Evolutionary conservation across 2,113 vertebrate species (phyloP).

Genomic region (Andinoacara biseriatus): DNA sequence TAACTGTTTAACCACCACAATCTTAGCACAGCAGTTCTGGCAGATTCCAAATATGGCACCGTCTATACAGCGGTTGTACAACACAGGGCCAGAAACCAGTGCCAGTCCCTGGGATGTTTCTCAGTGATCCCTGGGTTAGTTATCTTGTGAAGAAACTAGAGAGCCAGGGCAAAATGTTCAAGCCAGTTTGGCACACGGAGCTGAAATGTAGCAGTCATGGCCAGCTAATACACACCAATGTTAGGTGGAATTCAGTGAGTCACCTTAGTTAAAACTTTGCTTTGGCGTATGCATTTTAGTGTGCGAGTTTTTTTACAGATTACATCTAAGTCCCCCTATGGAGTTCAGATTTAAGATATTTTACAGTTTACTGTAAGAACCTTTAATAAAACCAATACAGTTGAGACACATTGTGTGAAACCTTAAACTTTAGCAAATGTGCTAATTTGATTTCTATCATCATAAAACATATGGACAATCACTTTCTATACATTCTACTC

Average conservation of each 20-base stretch:
- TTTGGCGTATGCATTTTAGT: not conserved
- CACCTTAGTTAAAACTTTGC: not conserved
- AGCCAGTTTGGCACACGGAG: not conserved
- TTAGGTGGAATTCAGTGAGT: not conserved
- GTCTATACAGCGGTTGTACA: slow-evolving; percentile 35
- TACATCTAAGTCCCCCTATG: not conserved
- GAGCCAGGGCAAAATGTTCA: slow-evolving; percentile 10
- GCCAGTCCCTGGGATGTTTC: slow-evolving; percentile 52
- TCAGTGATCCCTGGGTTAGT: slow-evolving; percentile 26
- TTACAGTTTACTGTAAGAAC: not conserved
- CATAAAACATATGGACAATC: not conserved
- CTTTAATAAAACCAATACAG: not conserved
- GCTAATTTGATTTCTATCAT: not conserved
- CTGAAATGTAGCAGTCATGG: slow-evolving; percentile 16
- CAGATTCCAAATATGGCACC: slow-evolving; percentile 36
- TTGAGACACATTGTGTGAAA: not conserved
- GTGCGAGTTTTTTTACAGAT: not conserved
- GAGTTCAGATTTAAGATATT: not conserved
- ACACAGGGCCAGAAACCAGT: slow-evolving; percentile 34
- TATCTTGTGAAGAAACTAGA: slow-evolving; percentile 43
- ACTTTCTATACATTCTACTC: not conserved
- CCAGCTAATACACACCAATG: slow-evolving; percentile 11
- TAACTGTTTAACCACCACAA: slow-evolving; percentile 41
- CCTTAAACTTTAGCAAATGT: not conserved
- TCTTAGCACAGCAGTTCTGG: slow-evolving; percentile 46